A percentile compares a stretch with the other conserved stretches of the same genome.
Evolutionary conservation across 2,113 vertebrate species (phyloP).

Genomic region (Oncorhynchus masou): DNA sequence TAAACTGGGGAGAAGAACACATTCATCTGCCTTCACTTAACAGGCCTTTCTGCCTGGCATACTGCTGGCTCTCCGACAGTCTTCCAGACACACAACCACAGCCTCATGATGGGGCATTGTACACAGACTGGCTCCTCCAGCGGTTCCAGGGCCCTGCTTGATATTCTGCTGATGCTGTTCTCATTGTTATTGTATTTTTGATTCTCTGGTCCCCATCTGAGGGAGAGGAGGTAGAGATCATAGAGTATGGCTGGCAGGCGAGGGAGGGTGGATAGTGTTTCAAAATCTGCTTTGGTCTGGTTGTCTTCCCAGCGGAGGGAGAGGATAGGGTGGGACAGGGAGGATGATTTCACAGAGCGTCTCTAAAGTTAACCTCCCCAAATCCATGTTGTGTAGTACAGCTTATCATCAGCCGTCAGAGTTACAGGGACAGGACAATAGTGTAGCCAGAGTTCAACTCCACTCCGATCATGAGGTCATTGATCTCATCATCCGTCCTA

Average conservation of each 20-base stretch:
- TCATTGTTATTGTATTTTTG: conserved; percentile 36
- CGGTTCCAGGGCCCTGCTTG: conserved; percentile 44
- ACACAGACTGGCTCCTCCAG: conserved; percentile 38
- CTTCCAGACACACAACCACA: conserved; percentile 60
- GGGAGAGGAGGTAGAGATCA: conserved; percentile 20
- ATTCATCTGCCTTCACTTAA: conserved; percentile 64
- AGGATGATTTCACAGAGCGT: background rate
- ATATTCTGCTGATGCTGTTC: conserved; percentile 60
- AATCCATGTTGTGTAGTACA: conserved; percentile 4
- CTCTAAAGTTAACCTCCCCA: conserved; percentile 24
- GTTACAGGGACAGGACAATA: background rate
- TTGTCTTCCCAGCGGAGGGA: conserved; percentile 41
- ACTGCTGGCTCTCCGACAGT: conserved; percentile 43
- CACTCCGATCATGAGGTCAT: background rate
- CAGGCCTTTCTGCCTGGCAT: conserved; percentile 38
- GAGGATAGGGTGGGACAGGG: conserved; percentile 30
- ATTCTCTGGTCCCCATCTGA: conserved; percentile 16
- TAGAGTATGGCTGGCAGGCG: conserved; percentile 20
- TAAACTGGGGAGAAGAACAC: conserved; percentile 25
- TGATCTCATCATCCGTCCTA: background rate
- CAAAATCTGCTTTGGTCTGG: conserved; percentile 37
- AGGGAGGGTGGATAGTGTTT: conserved; percentile 19
- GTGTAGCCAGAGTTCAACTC: background rate
- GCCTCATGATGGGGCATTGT: conserved; percentile 49
- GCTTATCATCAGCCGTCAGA: conserved; percentile 24